phyloP scores from a whole-genome alignment of 2,797 vertebrate genomes.

The Ctenosaura bakeri region DNA sequence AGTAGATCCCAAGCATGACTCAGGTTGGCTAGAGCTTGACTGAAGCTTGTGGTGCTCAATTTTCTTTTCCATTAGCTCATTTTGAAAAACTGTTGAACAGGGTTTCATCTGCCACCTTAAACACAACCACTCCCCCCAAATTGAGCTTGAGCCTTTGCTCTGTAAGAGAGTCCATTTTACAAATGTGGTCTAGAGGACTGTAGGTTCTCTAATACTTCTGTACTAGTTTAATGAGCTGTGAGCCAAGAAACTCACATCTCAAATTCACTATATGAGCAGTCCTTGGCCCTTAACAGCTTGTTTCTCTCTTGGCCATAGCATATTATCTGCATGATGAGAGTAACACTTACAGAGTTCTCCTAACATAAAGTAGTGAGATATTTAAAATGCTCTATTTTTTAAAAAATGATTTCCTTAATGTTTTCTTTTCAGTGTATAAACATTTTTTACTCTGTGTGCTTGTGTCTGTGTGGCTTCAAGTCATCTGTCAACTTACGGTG shows the following conservation, averaged over 20 bases:
- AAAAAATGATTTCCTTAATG: background rate
- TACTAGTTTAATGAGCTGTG: background rate
- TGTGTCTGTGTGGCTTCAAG: no score
- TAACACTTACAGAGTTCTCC: no score
- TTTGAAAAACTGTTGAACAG: background rate
- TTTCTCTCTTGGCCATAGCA: background rate
- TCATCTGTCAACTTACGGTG: no score
- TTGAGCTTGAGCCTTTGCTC: no score
- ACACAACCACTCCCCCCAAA: no score
- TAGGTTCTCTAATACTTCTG: background rate
- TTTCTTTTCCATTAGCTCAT: background rate
- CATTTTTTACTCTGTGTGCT: background rate
- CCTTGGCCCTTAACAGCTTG: no score
- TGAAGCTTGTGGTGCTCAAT: background rate
- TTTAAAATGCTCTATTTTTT: no score
- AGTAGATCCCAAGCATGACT: background rate
- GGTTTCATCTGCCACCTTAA: no score
- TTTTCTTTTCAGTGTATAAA: background rate
- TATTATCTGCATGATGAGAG: background rate
- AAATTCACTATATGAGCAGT: background rate
- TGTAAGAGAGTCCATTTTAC: background rate
- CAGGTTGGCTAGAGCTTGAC: background rate
- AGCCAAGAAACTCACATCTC: background rate
- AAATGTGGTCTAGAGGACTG: background rate
- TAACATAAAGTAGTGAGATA: background rate